Percentiles rank a stretch among this genome's conserved stretches.
phyloP scores from a whole-genome alignment of 2,797 vertebrate species.

The Selene dorsalis region DNA sequence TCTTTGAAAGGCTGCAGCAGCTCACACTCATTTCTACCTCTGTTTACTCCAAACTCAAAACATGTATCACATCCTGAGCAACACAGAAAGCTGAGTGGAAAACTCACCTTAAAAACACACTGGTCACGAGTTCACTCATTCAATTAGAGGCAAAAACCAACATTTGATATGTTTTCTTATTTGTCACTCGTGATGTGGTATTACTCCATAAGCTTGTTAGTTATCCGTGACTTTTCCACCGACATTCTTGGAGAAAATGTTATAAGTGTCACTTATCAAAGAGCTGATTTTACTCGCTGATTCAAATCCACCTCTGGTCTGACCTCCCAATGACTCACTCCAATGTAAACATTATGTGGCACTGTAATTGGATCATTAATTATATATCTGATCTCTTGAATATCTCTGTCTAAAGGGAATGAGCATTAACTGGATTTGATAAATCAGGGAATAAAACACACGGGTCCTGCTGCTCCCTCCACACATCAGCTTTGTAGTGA shows the following conservation, averaged over 20 bases:
- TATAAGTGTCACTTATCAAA: background rate
- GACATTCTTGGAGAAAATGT: background rate
- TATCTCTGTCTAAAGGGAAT: conserved; percentile 5
- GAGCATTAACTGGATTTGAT: background rate
- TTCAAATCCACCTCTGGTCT: background rate
- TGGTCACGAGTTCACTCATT: conserved; percentile 6
- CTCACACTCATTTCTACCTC: conserved; percentile 5
- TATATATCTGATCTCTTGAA: background rate
- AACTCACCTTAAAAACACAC: background rate
- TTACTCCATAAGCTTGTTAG: background rate
- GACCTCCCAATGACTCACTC: background rate
- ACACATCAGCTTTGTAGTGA: background rate
- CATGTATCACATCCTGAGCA: conserved; percentile 11
- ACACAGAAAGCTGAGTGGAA: background rate
- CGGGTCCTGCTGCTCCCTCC: background rate
- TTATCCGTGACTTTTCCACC: conserved; percentile 28
- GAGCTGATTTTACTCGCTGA: background rate
- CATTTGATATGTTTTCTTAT: background rate
- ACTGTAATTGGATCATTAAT: background rate
- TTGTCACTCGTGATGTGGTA: conserved; percentile 8
- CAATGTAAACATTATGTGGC: background rate
- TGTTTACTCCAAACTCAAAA: conserved; percentile 7
- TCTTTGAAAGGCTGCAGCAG: background rate
- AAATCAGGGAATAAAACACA: conserved; percentile 1
- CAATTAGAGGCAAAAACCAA: conserved; percentile 15